Conservation (phyloP, 2,888 invertebrate species). For the Prostheceraeus crozeri region DNA sequence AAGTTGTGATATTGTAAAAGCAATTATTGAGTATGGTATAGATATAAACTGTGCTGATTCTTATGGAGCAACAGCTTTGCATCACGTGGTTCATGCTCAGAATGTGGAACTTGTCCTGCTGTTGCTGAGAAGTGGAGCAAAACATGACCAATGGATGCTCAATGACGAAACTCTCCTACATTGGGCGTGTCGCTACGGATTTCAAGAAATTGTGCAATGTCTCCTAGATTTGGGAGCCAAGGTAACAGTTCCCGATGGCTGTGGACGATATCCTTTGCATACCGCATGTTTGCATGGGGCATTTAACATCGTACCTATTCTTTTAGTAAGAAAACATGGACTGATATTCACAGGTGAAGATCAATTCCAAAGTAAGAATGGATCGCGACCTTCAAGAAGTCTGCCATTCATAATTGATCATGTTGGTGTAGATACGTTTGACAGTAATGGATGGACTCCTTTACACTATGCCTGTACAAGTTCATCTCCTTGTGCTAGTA, state of each 20-base stretch:
- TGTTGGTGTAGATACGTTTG: constrained; percentile 20
- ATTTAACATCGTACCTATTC: constrained; percentile 11
- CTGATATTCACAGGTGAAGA: no score
- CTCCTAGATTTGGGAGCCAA: no score
- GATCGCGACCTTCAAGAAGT: no score
- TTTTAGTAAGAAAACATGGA: no score
- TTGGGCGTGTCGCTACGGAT: constrained; percentile 32
- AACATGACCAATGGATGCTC: constrained; percentile 20
- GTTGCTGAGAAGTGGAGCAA: constrained; percentile 24
- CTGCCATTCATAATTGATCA: no score
- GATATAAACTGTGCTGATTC: constrained; percentile 29
- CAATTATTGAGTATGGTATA: constrained; percentile 25
- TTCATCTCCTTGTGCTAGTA: not conserved
- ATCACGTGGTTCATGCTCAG: constrained; percentile 1
- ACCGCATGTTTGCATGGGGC: constrained; percentile 26
- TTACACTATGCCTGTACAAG: constrained; percentile 31
- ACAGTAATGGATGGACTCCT: constrained; percentile 30
- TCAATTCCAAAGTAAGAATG: no score
- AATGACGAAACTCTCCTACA: constrained; percentile 26
- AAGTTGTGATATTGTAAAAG: no score
- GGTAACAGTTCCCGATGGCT: constrained; percentile 11
- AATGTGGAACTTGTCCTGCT: constrained; percentile 25
- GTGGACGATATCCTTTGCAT: constrained; percentile 23
- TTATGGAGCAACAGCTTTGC: constrained; percentile 32
- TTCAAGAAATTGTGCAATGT: not conserved